Percentiles rank a stretch among this genome's conserved stretches.
These are phyloP conservation scores for Heteronetta atricapilla DNA, from an alignment of 2,113 vertebrate species.

Conservation along the genomic window DNA sequence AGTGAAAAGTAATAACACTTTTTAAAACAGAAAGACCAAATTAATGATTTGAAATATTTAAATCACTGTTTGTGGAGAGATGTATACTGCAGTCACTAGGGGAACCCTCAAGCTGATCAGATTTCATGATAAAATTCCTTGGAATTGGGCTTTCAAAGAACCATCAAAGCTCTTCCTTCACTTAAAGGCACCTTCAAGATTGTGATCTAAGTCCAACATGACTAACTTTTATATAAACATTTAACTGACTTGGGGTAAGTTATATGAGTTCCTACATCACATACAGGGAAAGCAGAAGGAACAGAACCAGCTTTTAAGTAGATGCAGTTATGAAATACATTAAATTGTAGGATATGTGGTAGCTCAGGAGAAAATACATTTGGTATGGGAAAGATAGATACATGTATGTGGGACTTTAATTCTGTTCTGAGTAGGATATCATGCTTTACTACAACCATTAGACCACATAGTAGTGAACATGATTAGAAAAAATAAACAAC, in stretches of 20 bases:
- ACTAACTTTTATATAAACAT: neutral
- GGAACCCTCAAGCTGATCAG: neutral
- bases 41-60: neutral
- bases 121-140: neutral
- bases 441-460: neutral
- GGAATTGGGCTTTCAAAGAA: neutral
- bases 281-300: neutral
- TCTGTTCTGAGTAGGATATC: neutral
- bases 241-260: neutral
- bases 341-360: rapidly evolving
- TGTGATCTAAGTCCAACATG: neutral
- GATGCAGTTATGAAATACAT: neutral
- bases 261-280: neutral
- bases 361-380: neutral
- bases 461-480: neutral
- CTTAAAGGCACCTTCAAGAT: neutral
- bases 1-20: neutral
- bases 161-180: neutral
- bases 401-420: neutral
- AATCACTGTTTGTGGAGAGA: neutral
- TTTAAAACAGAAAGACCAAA: neutral
- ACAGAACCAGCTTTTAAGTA: neutral
- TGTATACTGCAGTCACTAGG: neutral
- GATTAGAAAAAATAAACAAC: neutral
- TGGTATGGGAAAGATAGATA: neutral